Percentiles rank a stretch among this genome's conserved stretches.
phyloP scores from a whole-genome alignment of 2,888 invertebrate species.

The Tiliacea citrago region DNA sequence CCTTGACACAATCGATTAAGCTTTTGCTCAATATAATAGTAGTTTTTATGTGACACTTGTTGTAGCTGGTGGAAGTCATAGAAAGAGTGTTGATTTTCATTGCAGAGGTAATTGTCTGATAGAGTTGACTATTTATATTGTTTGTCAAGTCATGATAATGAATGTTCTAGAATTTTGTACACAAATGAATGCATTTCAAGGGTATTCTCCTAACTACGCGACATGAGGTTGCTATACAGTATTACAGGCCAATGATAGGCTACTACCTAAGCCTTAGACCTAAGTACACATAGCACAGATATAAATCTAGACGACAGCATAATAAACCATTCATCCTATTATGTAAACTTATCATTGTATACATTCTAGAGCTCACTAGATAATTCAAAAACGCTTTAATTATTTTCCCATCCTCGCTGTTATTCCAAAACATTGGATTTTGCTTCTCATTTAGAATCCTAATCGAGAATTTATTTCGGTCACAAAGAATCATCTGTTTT shows the following conservation, averaged over 20 bases:
- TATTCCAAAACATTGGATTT: slow-evolving; percentile 2
- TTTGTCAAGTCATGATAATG: slow-evolving; percentile 20
- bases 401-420: neutral
- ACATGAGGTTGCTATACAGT: neutral
- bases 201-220: neutral
- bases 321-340: neutral
- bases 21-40: slow-evolving; percentile 1
- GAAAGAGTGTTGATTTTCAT: slow-evolving; percentile 3
- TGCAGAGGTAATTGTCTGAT: slow-evolving; percentile 23
- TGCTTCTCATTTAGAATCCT: slow-evolving; percentile 16
- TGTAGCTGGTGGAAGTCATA: neutral
- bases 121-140: slow-evolving; percentile 22
- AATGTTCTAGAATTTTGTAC: slow-evolving; percentile 17
- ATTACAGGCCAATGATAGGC: neutral
- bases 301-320: neutral
- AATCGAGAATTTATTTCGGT: slow-evolving; percentile 48
- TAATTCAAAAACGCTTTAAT: neutral
- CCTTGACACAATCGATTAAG: slow-evolving; percentile 48
- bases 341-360: neutral
- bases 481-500: slow-evolving; percentile 51
- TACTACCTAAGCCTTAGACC: neutral
- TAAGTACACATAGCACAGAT: neutral
- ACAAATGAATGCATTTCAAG: slow-evolving; percentile 11
- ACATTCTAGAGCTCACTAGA: neutral
- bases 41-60: slow-evolving; percentile 1